phyloP scores from a whole-genome alignment of 2,113 vertebrate genomes.

The Cyphomyrus discorhynchus region DNA sequence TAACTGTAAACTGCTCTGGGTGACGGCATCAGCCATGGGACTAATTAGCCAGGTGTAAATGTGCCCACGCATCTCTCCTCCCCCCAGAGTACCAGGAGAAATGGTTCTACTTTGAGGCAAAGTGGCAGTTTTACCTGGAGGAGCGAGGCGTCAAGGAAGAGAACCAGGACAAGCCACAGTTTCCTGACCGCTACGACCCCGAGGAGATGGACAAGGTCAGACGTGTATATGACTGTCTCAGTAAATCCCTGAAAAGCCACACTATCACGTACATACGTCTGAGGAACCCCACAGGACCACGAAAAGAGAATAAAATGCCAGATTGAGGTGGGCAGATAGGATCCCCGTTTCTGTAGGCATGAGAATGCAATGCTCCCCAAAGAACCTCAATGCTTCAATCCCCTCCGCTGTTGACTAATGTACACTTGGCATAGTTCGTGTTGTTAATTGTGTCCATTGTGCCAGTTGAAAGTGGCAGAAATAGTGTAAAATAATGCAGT shows the following conservation, averaged over 20 bases:
- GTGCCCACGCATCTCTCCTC: neutral
- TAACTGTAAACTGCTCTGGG: neutral
- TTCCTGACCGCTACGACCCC: constrained; percentile 72
- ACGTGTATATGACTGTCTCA: no score
- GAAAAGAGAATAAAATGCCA: neutral
- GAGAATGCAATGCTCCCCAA: neutral
- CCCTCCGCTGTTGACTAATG: neutral
- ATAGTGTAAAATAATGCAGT: neutral
- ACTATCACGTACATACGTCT: neutral
- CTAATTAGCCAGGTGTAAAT: neutral
- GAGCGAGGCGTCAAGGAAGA: constrained; percentile 80
- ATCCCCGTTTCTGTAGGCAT: neutral
- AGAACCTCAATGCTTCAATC: no score
- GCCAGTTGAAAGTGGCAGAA: neutral
- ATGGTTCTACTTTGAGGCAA: constrained; percentile 98
- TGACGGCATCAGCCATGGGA: neutral
- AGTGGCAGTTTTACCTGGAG: constrained; percentile 96
- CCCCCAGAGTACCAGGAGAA: constrained; percentile 86
- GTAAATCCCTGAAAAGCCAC: neutral
- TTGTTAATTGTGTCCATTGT: neutral
- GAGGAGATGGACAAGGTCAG: constrained; percentile 83
- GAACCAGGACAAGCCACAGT: constrained; percentile 64
- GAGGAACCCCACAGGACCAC: neutral
- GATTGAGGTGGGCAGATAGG: neutral
- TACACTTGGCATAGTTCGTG: neutral